Conservation (phyloP, 2,797 vertebrate species). For the Gallirallus australis region DNA sequence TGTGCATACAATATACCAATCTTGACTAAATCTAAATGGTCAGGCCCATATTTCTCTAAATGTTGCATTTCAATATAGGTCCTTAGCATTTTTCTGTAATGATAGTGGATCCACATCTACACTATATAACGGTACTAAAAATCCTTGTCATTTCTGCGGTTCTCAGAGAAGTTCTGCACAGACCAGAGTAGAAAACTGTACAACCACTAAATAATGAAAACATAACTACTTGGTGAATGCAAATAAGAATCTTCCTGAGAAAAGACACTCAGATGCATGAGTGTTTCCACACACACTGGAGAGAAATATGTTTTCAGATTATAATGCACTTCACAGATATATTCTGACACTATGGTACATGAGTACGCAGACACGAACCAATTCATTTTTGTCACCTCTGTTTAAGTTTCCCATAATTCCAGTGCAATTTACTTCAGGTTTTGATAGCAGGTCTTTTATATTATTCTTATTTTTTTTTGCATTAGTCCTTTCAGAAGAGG, state of each 20-base stretch:
- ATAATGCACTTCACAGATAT: background rate
- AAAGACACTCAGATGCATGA: background rate
- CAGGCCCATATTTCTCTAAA: background rate
- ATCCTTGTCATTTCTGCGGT: background rate
- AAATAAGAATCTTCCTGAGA: background rate
- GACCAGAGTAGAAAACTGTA: background rate
- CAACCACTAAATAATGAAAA: background rate
- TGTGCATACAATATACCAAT: background rate
- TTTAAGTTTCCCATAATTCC: background rate
- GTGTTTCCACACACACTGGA: background rate
- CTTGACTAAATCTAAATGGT: background rate
- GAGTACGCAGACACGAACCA: background rate
- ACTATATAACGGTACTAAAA: background rate
- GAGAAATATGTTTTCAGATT: background rate
- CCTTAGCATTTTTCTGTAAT: background rate
- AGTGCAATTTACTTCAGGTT: background rate
- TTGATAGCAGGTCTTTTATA: background rate
- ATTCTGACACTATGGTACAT: background rate
- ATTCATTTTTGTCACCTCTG: background rate
- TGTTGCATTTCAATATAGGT: fast-evolving
- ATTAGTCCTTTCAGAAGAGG: background rate
- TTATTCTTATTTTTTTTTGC: background rate
- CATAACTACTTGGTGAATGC: background rate
- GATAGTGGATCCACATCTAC: background rate
- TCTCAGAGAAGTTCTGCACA: background rate